A percentile compares a stretch with the other conserved stretches of the same genome.
These are phyloP conservation scores for Stomatorhinus ivindoensis DNA, from an alignment of 2,113 vertebrate species.

Conservation along the genomic window DNA sequence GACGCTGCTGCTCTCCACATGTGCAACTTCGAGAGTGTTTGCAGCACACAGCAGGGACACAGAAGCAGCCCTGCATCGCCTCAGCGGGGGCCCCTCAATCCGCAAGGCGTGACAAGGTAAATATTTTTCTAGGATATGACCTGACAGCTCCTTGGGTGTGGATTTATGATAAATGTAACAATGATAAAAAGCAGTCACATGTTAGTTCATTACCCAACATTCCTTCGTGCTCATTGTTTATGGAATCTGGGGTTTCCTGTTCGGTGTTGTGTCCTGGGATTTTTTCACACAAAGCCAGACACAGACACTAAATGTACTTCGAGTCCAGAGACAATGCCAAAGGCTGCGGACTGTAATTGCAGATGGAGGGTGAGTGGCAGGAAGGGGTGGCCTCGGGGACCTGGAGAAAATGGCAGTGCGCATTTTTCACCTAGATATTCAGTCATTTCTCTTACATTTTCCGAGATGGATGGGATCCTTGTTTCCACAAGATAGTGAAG, in stretches of 20 bases:
- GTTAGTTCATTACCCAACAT: not conserved
- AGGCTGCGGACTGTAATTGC: not conserved
- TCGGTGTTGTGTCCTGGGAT: not conserved
- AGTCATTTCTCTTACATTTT: not conserved
- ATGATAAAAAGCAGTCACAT: not conserved
- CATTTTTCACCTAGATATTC: not conserved
- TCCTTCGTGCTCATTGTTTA: slow-evolving; percentile 17
- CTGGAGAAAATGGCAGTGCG: not conserved
- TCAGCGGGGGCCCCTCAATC: slow-evolving; percentile 29
- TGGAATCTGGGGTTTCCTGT: not conserved
- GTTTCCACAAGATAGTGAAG: not conserved
- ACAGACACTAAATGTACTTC: not conserved
- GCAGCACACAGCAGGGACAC: slow-evolving; percentile 21
- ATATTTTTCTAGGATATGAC: slow-evolving; percentile 29
- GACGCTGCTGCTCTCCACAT: slow-evolving; percentile 31
- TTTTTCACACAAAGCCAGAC: not conserved
- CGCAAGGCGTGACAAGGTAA: slow-evolving; percentile 27
- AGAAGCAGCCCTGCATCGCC: slow-evolving; percentile 27
- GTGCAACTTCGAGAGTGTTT: slow-evolving; percentile 29
- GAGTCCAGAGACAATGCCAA: not conserved
- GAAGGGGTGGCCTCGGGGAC: not conserved
- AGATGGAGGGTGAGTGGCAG: not conserved
- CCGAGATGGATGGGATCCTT: not conserved
- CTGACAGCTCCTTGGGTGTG: slow-evolving; percentile 34
- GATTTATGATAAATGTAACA: slow-evolving; percentile 21